Conservation (phyloP, 2,888 invertebrate genomes). For the Eristalis arbustorum region DNA sequence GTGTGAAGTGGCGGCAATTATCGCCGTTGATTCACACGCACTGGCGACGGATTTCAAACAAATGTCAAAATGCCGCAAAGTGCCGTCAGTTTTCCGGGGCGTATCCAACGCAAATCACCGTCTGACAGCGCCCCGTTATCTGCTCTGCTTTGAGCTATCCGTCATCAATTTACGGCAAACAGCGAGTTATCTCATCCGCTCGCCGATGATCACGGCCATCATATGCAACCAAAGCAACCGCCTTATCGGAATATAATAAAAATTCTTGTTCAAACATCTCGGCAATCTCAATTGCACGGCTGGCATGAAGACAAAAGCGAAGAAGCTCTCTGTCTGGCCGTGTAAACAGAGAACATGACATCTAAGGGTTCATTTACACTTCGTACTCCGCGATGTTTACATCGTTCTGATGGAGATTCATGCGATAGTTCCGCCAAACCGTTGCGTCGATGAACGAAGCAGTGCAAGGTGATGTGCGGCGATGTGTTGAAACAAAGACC, state of each 20-base stretch:
- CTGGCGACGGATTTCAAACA: not conserved
- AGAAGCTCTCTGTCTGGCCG: not conserved
- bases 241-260: not conserved
- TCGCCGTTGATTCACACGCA: not conserved
- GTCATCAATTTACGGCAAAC: constrained; percentile 12
- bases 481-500: not conserved
- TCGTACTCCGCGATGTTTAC: not conserved
- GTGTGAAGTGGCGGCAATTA: not conserved
- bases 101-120: not conserved
- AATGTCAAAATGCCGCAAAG: not conserved
- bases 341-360: constrained; percentile 32
- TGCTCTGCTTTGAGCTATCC: constrained; percentile 5
- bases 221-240: not conserved
- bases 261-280: not conserved
- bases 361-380: constrained; percentile 35
- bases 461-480: not conserved
- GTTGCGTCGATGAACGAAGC: too few relatives aligned
- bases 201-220: not conserved
- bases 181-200: constrained; percentile 1
- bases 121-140: not conserved
- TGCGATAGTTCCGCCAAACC: not conserved
- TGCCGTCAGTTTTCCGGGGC: not conserved
- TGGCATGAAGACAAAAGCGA: constrained; percentile 4
- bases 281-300: not conserved
- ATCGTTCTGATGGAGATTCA: not conserved